A percentile compares a stretch with the other conserved stretches of the same genome.
phyloP scores from a whole-genome alignment of 2,888 invertebrate genomes.

The Augiades crinisus region DNA sequence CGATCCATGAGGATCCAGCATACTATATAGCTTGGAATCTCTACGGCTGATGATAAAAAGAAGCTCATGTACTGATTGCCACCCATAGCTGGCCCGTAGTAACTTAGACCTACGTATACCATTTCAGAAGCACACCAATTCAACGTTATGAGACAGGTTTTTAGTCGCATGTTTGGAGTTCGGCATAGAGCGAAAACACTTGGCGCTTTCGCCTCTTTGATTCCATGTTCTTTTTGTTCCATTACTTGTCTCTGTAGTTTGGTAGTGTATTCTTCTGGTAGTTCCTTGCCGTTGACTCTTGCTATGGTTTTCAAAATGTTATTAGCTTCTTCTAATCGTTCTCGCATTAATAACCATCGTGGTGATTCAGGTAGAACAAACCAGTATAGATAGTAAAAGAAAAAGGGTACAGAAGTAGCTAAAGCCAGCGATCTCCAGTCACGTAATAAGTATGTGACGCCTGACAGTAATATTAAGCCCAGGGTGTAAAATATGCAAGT shows the following conservation, averaged over 20 bases:
- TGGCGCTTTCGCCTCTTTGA: constrained; percentile 52
- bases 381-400: constrained; percentile 91
- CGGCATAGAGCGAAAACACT: constrained; percentile 85
- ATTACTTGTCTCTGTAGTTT: constrained; percentile 88
- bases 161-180: constrained; percentile 94
- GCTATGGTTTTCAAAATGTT: constrained; percentile 89
- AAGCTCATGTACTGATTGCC: constrained; percentile 94
- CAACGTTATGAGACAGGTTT: constrained; percentile 91
- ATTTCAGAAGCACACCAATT: constrained; percentile 97
- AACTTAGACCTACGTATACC: constrained; percentile 95
- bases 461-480: constrained; percentile 91
- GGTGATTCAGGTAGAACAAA: constrained; percentile 95
- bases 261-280: constrained; percentile 87
- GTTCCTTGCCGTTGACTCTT: constrained; percentile 86
- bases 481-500: constrained; percentile 95
- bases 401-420: constrained; percentile 92
- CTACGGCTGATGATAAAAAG: constrained; percentile 91
- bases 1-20: constrained; percentile 95
- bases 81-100: constrained; percentile 94
- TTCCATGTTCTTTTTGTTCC: constrained; percentile 81
- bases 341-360: constrained; percentile 93
- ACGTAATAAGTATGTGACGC: constrained; percentile 91
- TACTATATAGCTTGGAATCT: constrained; percentile 93
- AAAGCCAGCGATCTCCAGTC: constrained; percentile 92
- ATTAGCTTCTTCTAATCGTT: constrained; percentile 90